Evolutionary conservation across 2,888 invertebrate genomes (phyloP).

Genomic region (Elysia crispata): DNA sequence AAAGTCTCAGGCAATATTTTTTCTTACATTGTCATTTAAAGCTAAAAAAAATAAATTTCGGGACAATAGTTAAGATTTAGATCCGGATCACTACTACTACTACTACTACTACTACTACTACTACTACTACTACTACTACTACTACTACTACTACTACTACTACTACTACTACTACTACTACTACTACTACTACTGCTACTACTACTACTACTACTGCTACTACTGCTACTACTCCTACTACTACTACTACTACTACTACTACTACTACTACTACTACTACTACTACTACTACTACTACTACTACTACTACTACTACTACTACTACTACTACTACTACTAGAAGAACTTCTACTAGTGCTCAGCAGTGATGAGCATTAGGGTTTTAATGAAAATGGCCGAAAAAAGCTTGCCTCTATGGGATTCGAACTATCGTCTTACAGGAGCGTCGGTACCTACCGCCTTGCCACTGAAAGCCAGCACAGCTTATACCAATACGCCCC

Average conservation of each 20-base stretch:
- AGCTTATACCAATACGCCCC: no score
- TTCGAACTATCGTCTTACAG: no score
- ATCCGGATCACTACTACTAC: background rate
- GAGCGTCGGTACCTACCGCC: no score
- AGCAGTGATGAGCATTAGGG: no score
- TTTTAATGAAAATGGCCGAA: no score
- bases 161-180: constrained; percentile 10
- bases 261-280: constrained; percentile 1
- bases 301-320: no score
- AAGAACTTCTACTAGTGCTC: no score
- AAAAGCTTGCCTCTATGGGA: no score
- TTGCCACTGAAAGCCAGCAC: no score
- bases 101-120: background rate
- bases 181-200: constrained; percentile 16
- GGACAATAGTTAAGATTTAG: background rate
- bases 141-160: constrained; percentile 26
- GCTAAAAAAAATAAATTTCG: background rate
- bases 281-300: constrained; percentile 24
- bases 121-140: constrained; percentile 17
- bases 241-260: no score
- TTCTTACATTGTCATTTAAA: background rate
- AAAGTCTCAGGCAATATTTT: background rate
- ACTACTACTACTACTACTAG: no score
- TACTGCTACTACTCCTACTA: no score
- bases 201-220: constrained; percentile 21